phyloP scores from a whole-genome alignment of 2,888 invertebrate genomes.

The Hirtodrosophila cameraria region DNA sequence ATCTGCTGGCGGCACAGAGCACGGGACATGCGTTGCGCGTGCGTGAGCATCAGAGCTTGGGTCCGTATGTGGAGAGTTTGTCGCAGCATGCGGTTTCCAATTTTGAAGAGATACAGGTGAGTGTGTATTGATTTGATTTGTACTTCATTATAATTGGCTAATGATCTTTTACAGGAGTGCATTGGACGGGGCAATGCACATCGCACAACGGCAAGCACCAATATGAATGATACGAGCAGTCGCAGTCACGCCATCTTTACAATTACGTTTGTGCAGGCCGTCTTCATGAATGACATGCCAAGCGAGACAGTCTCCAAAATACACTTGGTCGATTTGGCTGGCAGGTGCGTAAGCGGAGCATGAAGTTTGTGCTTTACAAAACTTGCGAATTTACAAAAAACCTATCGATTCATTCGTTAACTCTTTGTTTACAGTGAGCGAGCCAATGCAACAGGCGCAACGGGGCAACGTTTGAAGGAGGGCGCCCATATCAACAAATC shows the following conservation, averaged over 20 bases:
- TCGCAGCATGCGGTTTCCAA: constrained; percentile 94
- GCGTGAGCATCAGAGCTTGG: constrained; percentile 91
- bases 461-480: constrained; percentile 94
- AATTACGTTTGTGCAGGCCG: constrained; percentile 94
- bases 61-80: constrained; percentile 94
- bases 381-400: too few relatives aligned
- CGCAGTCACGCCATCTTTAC: constrained; percentile 96
- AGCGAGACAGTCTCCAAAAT: constrained; percentile 96
- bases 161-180: constrained; percentile 86
- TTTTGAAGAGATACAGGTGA: constrained; percentile 93
- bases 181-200: constrained; percentile 92
- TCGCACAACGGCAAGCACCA: constrained; percentile 94
- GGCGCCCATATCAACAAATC: constrained; percentile 96
- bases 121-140: constrained; percentile 36
- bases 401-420: too few relatives aligned
- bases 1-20: constrained; percentile 86
- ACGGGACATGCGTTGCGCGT: constrained; percentile 90
- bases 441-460: constrained; percentile 95
- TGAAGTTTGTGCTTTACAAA: constrained; percentile 33
- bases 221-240: constrained; percentile 96
- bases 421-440: constrained; percentile 88
- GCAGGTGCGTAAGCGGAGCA: constrained; percentile 86
- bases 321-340: constrained; percentile 94
- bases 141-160: neutral
- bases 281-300: constrained; percentile 93